A percentile compares a stretch with the other conserved stretches of the same genome.
Conservation (phyloP, 2,113 vertebrate genomes). For the Chaenogobius annularis region DNA sequence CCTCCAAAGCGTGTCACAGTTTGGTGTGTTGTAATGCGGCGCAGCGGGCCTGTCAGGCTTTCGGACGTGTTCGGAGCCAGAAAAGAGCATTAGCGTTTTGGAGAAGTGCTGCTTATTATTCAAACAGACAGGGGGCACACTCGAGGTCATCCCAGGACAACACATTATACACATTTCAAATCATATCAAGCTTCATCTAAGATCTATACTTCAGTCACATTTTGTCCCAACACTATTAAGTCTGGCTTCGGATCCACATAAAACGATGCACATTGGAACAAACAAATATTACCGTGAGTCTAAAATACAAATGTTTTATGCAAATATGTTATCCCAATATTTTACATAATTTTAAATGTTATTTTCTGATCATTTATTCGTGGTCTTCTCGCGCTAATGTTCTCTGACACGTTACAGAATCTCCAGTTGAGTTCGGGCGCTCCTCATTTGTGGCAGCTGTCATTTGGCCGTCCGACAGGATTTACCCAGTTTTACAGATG, state of each 20-base stretch:
- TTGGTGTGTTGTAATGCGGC: background rate
- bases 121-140: background rate
- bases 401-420: background rate
- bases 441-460: background rate
- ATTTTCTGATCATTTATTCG: background rate
- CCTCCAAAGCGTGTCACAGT: background rate
- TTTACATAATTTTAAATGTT: too few relatives aligned
- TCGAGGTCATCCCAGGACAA: background rate
- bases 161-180: background rate
- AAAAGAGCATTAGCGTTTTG: slow-evolving; percentile 6
- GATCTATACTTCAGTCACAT: background rate
- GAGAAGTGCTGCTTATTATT: background rate
- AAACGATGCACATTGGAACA: too few relatives aligned
- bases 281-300: too few relatives aligned
- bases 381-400: background rate
- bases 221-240: too few relatives aligned
- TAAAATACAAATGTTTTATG: too few relatives aligned
- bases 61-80: slow-evolving; percentile 3
- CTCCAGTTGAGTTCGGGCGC: background rate
- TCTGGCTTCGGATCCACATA: too few relatives aligned
- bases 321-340: too few relatives aligned
- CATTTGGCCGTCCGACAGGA: background rate
- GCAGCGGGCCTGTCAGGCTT: slow-evolving; percentile 8
- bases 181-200: background rate
- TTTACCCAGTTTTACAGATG: background rate